Conservation (phyloP, 37 sponge, comb jelly and placozoan genomes). For the Halisarca cf. caerulea region DNA sequence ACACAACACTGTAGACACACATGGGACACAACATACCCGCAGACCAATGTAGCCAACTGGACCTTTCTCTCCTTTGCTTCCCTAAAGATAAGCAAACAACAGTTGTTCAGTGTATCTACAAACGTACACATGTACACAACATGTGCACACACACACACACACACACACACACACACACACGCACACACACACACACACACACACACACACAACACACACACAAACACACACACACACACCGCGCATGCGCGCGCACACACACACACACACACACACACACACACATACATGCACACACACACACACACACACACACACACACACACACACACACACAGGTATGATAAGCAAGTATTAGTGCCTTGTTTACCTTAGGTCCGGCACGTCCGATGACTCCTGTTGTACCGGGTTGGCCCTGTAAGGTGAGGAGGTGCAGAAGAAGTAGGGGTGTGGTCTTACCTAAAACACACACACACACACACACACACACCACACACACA, state of each 20-base stretch:
- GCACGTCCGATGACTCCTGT: no score
- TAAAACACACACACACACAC: no score
- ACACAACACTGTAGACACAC: no score
- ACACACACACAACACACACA: constrained; percentile 26
- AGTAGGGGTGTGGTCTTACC: no score
- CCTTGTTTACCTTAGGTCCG: neutral
- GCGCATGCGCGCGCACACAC: neutral
- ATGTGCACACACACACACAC: neutral
- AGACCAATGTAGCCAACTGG: no score
- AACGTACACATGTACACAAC: neutral
- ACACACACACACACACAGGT: constrained; percentile 30
- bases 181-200: constrained; percentile 33
- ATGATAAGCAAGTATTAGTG: neutral
- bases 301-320: constrained; percentile 19
- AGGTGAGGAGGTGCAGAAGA: no score
- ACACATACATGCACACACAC: constrained; percentile 7
- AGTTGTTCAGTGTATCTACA: neutral
- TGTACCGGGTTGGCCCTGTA: no score
- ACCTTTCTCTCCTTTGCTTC: no score
- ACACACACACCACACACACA: neutral
- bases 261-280: constrained; percentile 28
- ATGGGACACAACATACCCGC: no score
- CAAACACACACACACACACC: constrained; percentile 25
- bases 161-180: neutral
- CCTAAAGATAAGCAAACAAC: no score